Evolutionary conservation across 2,888 invertebrate species (phyloP), one percentile per base, ranked within the genome.

Genomic region (Acanthopleura granulata): DNA sequence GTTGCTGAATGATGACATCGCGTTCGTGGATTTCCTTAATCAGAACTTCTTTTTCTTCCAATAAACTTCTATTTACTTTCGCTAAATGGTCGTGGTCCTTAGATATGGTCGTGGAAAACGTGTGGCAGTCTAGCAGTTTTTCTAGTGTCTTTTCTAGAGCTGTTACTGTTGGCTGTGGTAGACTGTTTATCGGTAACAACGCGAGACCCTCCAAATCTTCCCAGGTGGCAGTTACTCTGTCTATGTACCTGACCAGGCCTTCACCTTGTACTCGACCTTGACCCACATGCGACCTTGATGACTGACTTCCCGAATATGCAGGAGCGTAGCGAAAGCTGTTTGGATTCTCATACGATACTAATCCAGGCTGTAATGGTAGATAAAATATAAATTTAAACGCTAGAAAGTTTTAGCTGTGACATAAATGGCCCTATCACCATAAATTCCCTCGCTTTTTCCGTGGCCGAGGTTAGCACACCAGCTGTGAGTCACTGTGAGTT

Each of bases 1-100:
- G 25, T 66, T 66, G 66, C 25, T 66, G 66, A 12, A 66, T 66
- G 66, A 25, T 66, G 66, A 6, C 6, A 16, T 66, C 66, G 3
- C 66, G 22, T 14, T 66, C 66, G 6, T 27, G 22, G 18, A 66
- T 16, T 16, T 66, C 29, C 6, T 66, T 66, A 16, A 27, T 66
- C 66, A 66, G 25, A 22, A 66, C 66, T 66, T 66, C 66, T 14
- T 66, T 66, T 66, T 66, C 66, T 66, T 66, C 66, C 3, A 14
- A 27, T 25, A 66, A 66, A 27, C 25, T 66, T 66, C 66, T 22
- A 27, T 66, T 66, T 25, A 27, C 16, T 66, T 66, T 66, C 25
- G 66, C 22, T 27, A 66, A 22, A 66, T 66, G 29, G 29, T 66
- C 66, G 25, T 66, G 66, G 66, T 66, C 66, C 25, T 66, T 66